Base-by-base conservation (phyloP, 92 coral and sea anemone species). In the Porites cylindrica region DNA sequence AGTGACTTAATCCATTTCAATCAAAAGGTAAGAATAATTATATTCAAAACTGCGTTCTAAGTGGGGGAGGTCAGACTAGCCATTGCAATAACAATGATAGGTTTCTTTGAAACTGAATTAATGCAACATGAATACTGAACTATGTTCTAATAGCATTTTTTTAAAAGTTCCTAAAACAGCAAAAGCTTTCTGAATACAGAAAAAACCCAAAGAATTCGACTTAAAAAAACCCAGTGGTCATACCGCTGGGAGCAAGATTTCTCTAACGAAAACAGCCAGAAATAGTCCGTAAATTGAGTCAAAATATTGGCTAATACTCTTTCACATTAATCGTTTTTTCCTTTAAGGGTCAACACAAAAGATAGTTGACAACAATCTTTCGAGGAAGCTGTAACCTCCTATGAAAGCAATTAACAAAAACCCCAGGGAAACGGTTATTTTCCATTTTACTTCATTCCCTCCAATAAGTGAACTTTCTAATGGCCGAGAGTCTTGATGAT, bases 231-330 rank as follows among this genome's bases (percentile, higher is more conserved):
- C 12, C 66, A 77, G 61, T 51, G 16, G 20, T 16, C 24, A 38
- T 38, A 38, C 47, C 5, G 47, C 47, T 38, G 47, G 47, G 47
- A 38, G 47, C 5, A 38, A 38, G 47, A 38, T 38, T 38, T 38
- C 47, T 38, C 47, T 5, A 3, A 38, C 47, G 47, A 38, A 38
- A 38, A 38, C 6, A 38, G 59, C 72, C 19, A 62, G 61, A 83
- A 51, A 74, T n/a, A 64, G 64, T n/a, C 50, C 73, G 51, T 74
- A 62, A 75, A 62, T 83, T 24, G 74, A 73, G 21, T 58, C 53
- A 54, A 73, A 83, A 83, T 73, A 74, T 80, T 83, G 76, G 51
- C 51, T 51, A 83, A 83, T 83, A 61, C 80, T 32, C 62, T 63
- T 66, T 51, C 60, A 29, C 47, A 64, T 21, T 64, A 23, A 75